Base-by-base conservation (phyloP, 2,113 vertebrate genomes). In the Chrysochloris asiatica region DNA sequence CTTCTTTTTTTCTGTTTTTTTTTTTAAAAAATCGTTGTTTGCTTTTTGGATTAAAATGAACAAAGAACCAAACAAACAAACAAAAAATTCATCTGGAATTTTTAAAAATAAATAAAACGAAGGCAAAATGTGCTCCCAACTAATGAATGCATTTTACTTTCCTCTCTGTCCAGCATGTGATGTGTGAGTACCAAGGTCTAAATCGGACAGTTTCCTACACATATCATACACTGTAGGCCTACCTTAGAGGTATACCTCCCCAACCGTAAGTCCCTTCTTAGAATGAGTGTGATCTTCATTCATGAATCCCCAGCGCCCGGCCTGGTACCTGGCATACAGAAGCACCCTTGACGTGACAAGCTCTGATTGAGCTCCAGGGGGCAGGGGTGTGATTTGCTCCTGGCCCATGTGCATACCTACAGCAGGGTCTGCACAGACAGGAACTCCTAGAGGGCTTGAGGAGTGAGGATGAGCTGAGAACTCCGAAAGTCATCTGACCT, bases 161-260 rank as follows among this genome's bases (percentile, higher is more conserved):
- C 24, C 28, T 41, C 14, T 50, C 38, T 86, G 48, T 52, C 24
- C 36, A n/a, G 87, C 3, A 17, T 8, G n/a, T 71, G 41, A 50
- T 6, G 21, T 13, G 11, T 4, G 72, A 83, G 38, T 13, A 38
- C 65, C 24, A 12, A 47, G 33, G 50, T 78, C 67, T 9, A 6
- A n/a, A n/a, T 8, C n/a, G 1, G 8, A 4, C 8, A 43, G 4
- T 45, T 61, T 4, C 0, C 17, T 43, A 41, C 7, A 26, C 0
- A 7, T 5, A 3, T 43, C 48, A 8, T 24, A 56, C 6, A 1
- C 5, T 7, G 11, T 1, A 2, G 4, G 43, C 48, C 33, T n/a
- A 0, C 19, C 47, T 26, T 81, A 6, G 5, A 3, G 2, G 4
- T 38, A 41, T 56, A n/a, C 36, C 21, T 43, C 16, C 4, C 1